These are phyloP conservation scores for Epinotia brunnichana DNA, from an alignment of 2,888 invertebrate species.

Conservation along the genomic window DNA sequence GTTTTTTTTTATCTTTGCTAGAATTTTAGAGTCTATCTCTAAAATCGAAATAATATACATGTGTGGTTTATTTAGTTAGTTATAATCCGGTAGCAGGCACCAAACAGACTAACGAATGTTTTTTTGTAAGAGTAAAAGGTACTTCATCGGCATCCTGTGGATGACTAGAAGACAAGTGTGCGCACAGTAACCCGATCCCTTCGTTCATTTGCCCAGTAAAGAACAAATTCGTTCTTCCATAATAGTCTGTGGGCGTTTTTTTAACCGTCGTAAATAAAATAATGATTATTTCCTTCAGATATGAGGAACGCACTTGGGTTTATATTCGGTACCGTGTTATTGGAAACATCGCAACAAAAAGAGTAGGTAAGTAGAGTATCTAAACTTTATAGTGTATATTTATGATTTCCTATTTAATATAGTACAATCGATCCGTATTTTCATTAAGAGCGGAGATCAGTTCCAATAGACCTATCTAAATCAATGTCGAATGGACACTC, in stretches of 20 bases:
- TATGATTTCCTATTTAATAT: neutral
- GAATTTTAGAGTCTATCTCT: no score
- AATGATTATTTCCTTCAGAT: constrained; percentile 35
- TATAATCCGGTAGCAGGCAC: neutral
- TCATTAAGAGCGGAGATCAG: constrained; percentile 1
- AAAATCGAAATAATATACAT: neutral
- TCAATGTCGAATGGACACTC: constrained; percentile 17
- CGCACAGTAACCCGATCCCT: constrained; percentile 52
- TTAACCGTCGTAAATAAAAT: constrained; percentile 49
- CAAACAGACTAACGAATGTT: neutral
- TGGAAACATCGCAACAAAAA: neutral
- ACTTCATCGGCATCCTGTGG: no score
- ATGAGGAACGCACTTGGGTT: constrained; percentile 4
- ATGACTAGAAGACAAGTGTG: constrained; percentile 45
- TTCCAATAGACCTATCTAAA: constrained; percentile 11
- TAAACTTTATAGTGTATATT: neutral
- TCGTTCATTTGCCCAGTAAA: constrained; percentile 49
- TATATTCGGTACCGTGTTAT: neutral
- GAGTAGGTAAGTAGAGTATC: neutral
- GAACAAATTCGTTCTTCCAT: constrained; percentile 56
- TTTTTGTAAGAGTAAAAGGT: neutral
- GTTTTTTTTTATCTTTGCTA: no score
- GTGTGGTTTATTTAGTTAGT: neutral
- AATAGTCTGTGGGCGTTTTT: constrained; percentile 56
- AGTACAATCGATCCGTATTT: neutral